These are phyloP conservation scores for Anthophora plumipes DNA, from an alignment of 2,888 invertebrate species.

Conservation along the genomic window DNA sequence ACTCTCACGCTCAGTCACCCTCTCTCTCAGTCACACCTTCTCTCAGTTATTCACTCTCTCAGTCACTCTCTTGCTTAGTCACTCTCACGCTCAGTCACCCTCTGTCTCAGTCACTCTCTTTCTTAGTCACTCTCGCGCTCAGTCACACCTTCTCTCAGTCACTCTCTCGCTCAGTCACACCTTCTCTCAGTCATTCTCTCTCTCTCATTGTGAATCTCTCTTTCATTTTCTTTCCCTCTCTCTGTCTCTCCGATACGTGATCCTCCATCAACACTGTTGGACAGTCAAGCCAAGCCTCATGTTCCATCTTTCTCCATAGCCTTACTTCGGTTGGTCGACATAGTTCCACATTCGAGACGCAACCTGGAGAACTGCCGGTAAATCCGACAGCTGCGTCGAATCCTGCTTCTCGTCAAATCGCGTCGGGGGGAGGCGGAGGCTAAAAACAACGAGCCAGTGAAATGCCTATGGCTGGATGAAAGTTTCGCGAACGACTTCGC, in stretches of 20 bases:
- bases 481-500: constrained; percentile 54
- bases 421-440: not conserved
- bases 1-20: no score
- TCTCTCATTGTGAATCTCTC: no score
- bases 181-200: no score
- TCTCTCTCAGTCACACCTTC: no score
- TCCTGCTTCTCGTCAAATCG: constrained; percentile 56
- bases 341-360: constrained; percentile 52
- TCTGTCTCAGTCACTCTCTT: no score
- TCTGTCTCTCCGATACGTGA: constrained; percentile 25
- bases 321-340: constrained; percentile 1
- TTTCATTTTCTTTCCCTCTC: not conserved
- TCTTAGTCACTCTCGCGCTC: no score
- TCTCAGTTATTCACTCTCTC: no score
- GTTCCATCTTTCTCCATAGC: not conserved
- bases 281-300: not conserved
- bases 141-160: no score
- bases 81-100: no score
- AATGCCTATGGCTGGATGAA: constrained; percentile 58
- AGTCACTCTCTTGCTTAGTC: no score
- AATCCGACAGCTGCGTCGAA: constrained; percentile 70
- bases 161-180: no score
- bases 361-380: constrained; percentile 46
- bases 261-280: constrained; percentile 6
- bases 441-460: constrained; percentile 43